Conservation (phyloP, 2,888 invertebrate genomes). For the Tuberolachnus salignus region DNA sequence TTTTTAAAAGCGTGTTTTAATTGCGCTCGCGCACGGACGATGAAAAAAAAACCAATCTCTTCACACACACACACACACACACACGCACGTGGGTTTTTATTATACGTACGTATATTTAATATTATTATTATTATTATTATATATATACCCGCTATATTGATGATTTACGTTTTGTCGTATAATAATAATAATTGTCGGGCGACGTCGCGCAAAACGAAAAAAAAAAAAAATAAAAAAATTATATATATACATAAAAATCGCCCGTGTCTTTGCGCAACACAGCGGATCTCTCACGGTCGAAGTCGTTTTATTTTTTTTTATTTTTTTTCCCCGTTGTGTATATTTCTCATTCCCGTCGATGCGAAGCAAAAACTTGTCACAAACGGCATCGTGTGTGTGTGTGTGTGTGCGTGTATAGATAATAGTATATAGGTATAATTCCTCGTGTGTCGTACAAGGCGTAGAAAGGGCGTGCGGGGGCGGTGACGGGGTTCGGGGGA, state of each 20-base stretch:
- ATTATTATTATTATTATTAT: too few relatives aligned
- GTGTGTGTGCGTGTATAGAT: too few relatives aligned
- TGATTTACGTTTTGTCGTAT: slow-evolving; percentile 47
- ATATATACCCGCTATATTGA: slow-evolving; percentile 19
- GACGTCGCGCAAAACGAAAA: slow-evolving; percentile 36
- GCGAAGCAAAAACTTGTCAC: slow-evolving; percentile 39
- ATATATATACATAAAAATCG: neutral
- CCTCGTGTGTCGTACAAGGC: too few relatives aligned
- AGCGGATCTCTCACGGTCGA: slow-evolving; percentile 33
- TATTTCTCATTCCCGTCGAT: neutral
- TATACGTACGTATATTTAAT: neutral
- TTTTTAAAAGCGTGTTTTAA: slow-evolving; percentile 48
- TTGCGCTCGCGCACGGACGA: slow-evolving; percentile 33
- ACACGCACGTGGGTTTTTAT: slow-evolving; percentile 29
- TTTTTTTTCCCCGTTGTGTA: too few relatives aligned
- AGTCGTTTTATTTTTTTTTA: neutral
- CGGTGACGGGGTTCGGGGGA: neutral
- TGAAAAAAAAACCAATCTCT: slow-evolving; percentile 21
- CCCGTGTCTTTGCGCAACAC: neutral
- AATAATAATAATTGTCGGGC: slow-evolving; percentile 36
- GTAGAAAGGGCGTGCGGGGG: slow-evolving; percentile 49
- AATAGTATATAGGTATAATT: too few relatives aligned
- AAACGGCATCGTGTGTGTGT: neutral
- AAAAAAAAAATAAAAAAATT: slow-evolving; percentile 1
- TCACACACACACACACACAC: neutral